phyloP scores from a whole-genome alignment of 2,113 vertebrate species.

The Cardinalis cardinalis region DNA sequence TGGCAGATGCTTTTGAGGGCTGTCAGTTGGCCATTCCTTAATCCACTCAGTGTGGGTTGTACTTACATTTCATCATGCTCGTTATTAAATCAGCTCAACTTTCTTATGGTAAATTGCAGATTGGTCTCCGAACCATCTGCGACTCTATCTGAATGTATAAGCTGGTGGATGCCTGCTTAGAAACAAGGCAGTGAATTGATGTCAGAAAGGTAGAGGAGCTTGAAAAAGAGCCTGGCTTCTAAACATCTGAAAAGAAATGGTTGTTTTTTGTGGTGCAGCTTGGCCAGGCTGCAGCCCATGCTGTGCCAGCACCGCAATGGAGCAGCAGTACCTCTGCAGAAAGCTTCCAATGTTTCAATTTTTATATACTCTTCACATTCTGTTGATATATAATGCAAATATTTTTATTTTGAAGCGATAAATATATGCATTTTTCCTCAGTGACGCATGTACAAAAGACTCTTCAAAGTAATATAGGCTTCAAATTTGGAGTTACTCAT shows the following conservation, averaged over 20 bases:
- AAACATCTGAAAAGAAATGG: background rate
- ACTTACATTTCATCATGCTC: background rate
- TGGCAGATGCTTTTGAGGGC: constrained; percentile 1
- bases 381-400: background rate
- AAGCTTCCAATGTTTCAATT: background rate
- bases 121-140: background rate
- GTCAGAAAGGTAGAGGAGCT: background rate
- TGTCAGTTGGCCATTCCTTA: constrained; percentile 38
- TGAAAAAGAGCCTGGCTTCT: background rate
- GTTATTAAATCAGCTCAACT: constrained; percentile 42
- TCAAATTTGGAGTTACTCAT: background rate
- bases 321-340: background rate
- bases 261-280: background rate
- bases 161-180: background rate
- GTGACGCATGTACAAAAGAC: background rate
- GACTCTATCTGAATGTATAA: background rate
- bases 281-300: background rate
- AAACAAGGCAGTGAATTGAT: background rate
- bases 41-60: constrained; percentile 5
- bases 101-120: background rate
- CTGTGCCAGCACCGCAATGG: fast-evolving
- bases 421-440: background rate
- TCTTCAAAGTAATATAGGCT: background rate
- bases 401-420: background rate
- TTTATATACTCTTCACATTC: background rate